Base-by-base conservation (phyloP, 2,797 vertebrate species). In the Rhincodon typus region DNA sequence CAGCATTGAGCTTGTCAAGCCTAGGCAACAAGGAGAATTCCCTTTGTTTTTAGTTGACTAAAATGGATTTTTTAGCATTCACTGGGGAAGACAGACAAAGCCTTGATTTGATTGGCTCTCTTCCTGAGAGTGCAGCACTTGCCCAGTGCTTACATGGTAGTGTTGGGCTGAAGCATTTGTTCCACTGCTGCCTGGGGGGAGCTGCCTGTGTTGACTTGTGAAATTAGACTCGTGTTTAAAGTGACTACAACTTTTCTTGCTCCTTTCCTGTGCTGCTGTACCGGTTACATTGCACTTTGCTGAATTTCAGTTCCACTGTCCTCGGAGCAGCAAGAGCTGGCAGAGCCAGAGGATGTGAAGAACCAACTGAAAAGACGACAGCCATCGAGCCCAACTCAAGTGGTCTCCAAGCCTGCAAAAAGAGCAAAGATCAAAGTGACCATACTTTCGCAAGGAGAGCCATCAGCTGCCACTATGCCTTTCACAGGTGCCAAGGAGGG, bases 381-480 rank as follows among this genome's bases (percentile, higher is more conserved):
- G 96, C 97, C 98, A 1, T 98, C 98, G 1, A 99, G 98, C 97
- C 98, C 98, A 57, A 98, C 98, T 27, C 97, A 97, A 50, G 97
- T 96, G 96, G 96, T 97, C 94, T 50, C 91, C 96, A 99, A 99
- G 96, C 69, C 98, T 72, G 98, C 99, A 96, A 99, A 99, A 97
- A 98, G 98, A 96, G 98, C 99, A 79, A 99, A 99, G 98, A 99
- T 99, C 97, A 99, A 99, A 98, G 99, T 99, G 97, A 99, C 99
- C 96, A 98, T 99, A 95, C 98, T 99, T 96, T 98, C 99, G 95
- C 99, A 99, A 82, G 98, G 98, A 10, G 99, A 99, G 77, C 23
- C 62, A 8, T 96, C 98, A 38, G 96, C 98, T 84, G 98, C 97
- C 96, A 97, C 97, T 96, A 96, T 97, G 66, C 97, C 97, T 96